These are phyloP conservation scores for Erythrocebus patas DNA, from an alignment of 2,113 vertebrate genomes.

Conservation along the genomic window DNA sequence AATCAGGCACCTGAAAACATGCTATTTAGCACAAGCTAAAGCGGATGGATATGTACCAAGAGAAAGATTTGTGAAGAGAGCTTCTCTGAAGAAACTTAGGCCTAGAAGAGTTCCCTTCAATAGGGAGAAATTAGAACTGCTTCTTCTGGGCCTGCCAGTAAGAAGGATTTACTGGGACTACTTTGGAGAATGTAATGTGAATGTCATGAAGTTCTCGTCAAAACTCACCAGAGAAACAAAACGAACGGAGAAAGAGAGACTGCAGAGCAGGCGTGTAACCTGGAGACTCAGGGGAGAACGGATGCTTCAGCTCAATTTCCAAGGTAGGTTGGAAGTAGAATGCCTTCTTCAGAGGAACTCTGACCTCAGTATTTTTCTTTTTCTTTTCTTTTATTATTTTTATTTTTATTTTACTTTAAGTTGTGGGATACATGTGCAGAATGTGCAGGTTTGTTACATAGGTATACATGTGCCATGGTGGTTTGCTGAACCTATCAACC, in stretches of 20 bases:
- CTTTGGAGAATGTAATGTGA: neutral
- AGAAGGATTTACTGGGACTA: neutral
- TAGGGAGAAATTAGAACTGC: neutral
- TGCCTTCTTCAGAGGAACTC: neutral
- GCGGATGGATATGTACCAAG: no score
- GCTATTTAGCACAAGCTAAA: neutral
- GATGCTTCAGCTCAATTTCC: neutral
- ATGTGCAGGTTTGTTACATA: no score
- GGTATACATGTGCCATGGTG: no score
- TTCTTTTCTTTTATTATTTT: no score
- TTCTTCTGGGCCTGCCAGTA: neutral
- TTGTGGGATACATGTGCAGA: no score
- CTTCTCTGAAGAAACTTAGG: neutral
- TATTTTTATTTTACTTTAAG: no score
- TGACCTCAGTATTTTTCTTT: neutral
- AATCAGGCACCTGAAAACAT: neutral
- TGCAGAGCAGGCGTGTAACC: neutral
- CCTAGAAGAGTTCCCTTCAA: neutral
- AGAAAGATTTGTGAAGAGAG: neutral
- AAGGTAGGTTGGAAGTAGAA: neutral
- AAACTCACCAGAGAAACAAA: neutral
- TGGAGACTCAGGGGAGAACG: neutral
- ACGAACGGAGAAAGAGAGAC: neutral
- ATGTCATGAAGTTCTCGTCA: neutral
- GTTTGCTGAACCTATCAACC: no score